A percentile compares a stretch with the other conserved stretches of the same genome.
phyloP scores from a whole-genome alignment of 2,797 vertebrate genomes.

The Paguma larvata region DNA sequence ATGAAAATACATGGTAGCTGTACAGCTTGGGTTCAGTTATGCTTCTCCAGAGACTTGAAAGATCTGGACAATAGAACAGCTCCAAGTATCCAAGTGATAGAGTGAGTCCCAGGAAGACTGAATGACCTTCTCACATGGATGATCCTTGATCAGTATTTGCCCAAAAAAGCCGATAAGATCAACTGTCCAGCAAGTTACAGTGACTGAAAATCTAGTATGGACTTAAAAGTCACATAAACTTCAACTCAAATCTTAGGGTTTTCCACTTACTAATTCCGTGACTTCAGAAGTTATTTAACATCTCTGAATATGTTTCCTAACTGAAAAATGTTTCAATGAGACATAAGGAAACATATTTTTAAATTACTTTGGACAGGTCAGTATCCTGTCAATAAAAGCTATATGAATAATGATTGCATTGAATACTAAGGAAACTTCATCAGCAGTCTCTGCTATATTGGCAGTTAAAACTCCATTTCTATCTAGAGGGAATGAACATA shows the following conservation, averaged over 20 bases:
- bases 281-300: not conserved
- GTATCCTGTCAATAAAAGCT: constrained; percentile 18
- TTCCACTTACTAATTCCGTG: not conserved
- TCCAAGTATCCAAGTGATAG: not conserved
- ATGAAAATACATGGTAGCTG: not conserved
- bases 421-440: not conserved
- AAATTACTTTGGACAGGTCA: not conserved
- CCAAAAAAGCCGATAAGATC: not conserved
- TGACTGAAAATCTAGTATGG: not conserved
- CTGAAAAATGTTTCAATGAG: not conserved
- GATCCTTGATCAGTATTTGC: not conserved
- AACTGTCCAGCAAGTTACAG: not conserved
- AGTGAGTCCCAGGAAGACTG: not conserved
- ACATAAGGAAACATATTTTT: not conserved
- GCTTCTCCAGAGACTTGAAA: not conserved
- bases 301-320: constrained; percentile 20
- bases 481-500: not conserved
- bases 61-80: not conserved
- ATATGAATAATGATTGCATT: not conserved
- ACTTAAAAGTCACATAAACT: not conserved
- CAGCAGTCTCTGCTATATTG: not conserved
- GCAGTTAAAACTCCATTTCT: not conserved
- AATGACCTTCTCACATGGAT: not conserved
- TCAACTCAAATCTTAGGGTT: not conserved
- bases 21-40: not conserved